Base-by-base conservation (phyloP, 2,888 invertebrate species). In the Napeogenes sylphis region DNA sequence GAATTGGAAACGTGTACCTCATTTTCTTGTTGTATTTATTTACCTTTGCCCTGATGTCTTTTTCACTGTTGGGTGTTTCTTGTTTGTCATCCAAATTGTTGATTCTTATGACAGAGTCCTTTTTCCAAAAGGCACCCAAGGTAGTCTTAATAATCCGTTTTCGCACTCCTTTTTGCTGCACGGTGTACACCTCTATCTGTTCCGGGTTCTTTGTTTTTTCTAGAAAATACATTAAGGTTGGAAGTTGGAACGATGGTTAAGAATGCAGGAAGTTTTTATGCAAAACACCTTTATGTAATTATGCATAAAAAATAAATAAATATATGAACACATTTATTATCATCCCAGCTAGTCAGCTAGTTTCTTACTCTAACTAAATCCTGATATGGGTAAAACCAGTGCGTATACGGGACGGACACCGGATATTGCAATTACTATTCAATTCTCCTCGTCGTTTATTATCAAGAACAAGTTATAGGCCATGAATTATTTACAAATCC, bases 121-220 rank as follows among this genome's bases (percentile, higher is more conserved):
- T 91, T 73, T 92, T 92, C 95, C 95, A 95, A 79, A 94, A 93
- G 69, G 93, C 92, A 78, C 92, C 85, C 77, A 95, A 82, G 68
- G 92, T 91, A 71, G 92, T 92, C 82, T 90, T 92, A 70, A 92
- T 84, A 71, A 93, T 91, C 80, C 93, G 93, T 83, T 92, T 92
- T 70, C 92, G 81, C 63, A 90, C 92, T 80, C 92, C 92, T 82
- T 90, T 91, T 77, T 91, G 90, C 79, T 89, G 89, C 63, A 94
- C 91, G 69, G 93, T 93, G 90, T 92, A 94, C 77, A 94, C 92
- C 74, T 93, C 93, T 87, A 94, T 92, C 87, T 93, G 92, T 83
- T 94, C 93, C 80, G 94, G 92, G 90, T 93, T 93, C 87, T 94
- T 93, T 88, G 94, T 94, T 90, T 94, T 94, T 89, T 94, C 94